phyloP scores from a whole-genome alignment of 2,113 vertebrate species.

The Eolophus roseicapilla region DNA sequence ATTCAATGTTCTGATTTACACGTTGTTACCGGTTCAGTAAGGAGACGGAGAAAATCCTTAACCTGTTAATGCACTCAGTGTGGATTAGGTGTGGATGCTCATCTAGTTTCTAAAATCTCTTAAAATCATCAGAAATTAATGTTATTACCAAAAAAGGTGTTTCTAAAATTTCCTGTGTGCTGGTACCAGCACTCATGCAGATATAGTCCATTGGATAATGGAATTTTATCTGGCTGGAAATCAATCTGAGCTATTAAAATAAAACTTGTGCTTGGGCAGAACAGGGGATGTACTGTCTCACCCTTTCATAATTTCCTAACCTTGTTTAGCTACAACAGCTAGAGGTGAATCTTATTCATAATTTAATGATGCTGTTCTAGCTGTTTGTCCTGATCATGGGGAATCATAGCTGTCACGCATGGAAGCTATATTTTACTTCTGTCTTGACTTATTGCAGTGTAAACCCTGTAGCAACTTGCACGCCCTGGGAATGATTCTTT shows the following conservation, averaged over 20 bases:
- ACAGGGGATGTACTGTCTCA: background rate
- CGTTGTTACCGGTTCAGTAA: background rate
- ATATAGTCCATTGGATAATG: no score
- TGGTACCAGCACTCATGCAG: background rate
- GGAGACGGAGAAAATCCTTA: background rate
- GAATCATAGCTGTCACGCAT: rapidly evolving
- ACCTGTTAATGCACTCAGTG: no score
- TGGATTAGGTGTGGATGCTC: background rate
- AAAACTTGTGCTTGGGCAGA: background rate
- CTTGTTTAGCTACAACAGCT: background rate
- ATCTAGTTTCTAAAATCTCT: background rate
- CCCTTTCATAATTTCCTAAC: background rate
- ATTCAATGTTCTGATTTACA: background rate
- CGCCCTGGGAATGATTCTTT: background rate
- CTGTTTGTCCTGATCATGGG: background rate
- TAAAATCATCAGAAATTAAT: background rate
- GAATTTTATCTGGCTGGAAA: background rate
- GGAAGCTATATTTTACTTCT: background rate
- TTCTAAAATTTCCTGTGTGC: background rate
- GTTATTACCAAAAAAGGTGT: background rate
- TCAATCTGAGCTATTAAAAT: background rate
- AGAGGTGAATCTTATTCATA: background rate
- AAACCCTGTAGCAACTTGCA: background rate
- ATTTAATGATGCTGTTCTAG: background rate
- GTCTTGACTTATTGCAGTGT: background rate